Evolutionary conservation across 2,113 vertebrate genomes (phyloP).

Genomic region (Bujurquina vittata): DNA sequence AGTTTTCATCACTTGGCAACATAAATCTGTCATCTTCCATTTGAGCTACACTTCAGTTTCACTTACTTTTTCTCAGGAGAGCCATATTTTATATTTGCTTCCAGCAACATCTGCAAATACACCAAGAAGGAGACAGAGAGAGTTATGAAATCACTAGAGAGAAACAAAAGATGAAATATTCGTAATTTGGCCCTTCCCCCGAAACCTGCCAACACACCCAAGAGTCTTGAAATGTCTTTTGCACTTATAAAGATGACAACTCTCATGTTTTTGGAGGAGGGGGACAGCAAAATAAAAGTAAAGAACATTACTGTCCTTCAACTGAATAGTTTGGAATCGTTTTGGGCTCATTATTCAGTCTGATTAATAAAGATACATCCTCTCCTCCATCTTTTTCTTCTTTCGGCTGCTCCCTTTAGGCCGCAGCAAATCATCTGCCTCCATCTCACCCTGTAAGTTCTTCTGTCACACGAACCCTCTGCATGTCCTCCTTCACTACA

Average conservation of each 20-base stretch:
- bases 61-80: conserved; percentile 91
- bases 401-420: not conserved
- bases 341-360: not conserved
- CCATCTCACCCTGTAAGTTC: not conserved
- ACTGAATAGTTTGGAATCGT: not conserved
- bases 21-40: not conserved
- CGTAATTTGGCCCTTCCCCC: not conserved
- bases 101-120: conserved; percentile 58
- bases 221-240: not conserved
- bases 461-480: too few relatives aligned
- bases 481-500: too few relatives aligned
- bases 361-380: not conserved
- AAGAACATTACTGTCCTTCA: not conserved
- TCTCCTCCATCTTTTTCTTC: not conserved
- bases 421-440: not conserved
- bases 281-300: not conserved
- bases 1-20: not conserved
- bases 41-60: not conserved
- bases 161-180: conserved; percentile 1
- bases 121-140: not conserved
- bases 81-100: conserved; percentile 82
- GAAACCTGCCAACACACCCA: not conserved
- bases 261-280: not conserved
- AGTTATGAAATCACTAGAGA: not conserved
- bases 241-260: not conserved